Conservation (phyloP, 2,797 vertebrate species). For the Squalus acanthias region DNA sequence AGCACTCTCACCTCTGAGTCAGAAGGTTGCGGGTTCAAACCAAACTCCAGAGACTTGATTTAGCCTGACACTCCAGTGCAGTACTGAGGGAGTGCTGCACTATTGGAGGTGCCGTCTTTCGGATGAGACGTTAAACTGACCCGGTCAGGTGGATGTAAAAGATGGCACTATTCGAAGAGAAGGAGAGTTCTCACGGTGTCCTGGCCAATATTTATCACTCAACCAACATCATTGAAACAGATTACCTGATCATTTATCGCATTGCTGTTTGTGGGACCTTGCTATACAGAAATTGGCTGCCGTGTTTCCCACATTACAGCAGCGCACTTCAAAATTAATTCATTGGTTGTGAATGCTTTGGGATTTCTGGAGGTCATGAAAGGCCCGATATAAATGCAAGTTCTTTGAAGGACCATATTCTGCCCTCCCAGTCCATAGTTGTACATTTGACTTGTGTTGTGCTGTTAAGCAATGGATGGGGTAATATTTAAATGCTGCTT, state of each 20-base stretch:
- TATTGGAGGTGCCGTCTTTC: background rate
- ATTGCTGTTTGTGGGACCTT: background rate
- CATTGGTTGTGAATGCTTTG: background rate
- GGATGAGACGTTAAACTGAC: background rate
- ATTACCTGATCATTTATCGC: background rate
- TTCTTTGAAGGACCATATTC: no score
- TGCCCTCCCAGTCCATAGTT: no score
- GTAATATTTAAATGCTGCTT: background rate
- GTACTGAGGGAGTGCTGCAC: background rate
- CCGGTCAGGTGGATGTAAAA: background rate
- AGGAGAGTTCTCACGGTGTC: background rate
- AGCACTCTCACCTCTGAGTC: background rate
- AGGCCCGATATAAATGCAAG: background rate
- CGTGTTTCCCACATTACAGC: background rate
- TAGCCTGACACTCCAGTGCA: background rate
- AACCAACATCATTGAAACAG: background rate
- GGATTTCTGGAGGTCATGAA: background rate
- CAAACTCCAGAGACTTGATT: background rate
- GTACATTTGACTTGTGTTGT: background rate
- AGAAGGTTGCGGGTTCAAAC: background rate
- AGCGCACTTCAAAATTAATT: background rate
- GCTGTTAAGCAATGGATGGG: background rate
- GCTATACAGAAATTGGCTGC: background rate
- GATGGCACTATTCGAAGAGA: background rate
- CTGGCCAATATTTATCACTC: background rate